phyloP scores from a whole-genome alignment of 2,888 invertebrate genomes.

The Aphodius sticticus region DNA sequence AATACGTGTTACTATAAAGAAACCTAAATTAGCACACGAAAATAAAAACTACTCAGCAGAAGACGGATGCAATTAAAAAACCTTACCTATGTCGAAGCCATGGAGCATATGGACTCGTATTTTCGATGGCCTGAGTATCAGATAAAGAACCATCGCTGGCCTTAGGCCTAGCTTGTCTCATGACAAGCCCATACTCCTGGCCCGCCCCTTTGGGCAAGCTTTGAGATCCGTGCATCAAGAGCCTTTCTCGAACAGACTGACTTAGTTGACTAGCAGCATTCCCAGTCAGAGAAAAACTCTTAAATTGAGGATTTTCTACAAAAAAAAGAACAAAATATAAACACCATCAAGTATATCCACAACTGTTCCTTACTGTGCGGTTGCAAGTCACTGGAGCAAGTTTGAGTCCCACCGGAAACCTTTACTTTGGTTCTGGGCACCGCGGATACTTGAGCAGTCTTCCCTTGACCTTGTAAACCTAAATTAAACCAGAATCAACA shows the following conservation, averaged over 20 bases:
- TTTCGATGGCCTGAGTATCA: constrained; percentile 85
- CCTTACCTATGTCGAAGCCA: constrained; percentile 84
- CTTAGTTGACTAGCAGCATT: constrained; percentile 87
- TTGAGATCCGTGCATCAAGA: constrained; percentile 81
- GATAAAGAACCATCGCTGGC: constrained; percentile 83
- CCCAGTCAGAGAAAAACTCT: constrained; percentile 85
- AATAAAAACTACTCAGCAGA: neutral
- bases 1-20: constrained; percentile 72
- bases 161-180: constrained; percentile 58
- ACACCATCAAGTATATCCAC: constrained; percentile 7
- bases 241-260: constrained; percentile 83
- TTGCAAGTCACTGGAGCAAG: constrained; percentile 79
- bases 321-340: neutral
- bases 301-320: constrained; percentile 75
- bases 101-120: constrained; percentile 83
- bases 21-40: constrained; percentile 19
- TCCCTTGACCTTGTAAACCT: constrained; percentile 55
- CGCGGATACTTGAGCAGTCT: constrained; percentile 84
- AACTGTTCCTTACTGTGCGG: constrained; percentile 64
- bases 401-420: constrained; percentile 90
- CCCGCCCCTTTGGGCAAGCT: constrained; percentile 76
- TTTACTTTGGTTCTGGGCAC: constrained; percentile 88
- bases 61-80: neutral
- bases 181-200: constrained; percentile 58
- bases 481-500: constrained; percentile 36